A percentile compares a stretch with the other conserved stretches of the same genome.
Conservation (phyloP, 2,888 invertebrate genomes). For the Spialia ferax region DNA sequence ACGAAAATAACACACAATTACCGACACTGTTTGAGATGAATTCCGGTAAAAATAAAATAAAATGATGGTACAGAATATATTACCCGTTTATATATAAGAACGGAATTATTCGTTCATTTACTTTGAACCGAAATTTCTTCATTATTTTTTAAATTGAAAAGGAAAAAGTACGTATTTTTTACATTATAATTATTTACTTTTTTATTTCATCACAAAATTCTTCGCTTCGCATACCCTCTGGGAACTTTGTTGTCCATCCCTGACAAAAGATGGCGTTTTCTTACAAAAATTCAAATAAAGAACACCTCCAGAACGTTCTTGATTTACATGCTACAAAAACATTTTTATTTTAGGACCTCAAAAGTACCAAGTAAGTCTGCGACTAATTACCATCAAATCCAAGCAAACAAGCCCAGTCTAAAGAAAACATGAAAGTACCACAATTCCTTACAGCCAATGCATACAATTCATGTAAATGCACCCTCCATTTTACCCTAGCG, state of each 20-base stretch:
- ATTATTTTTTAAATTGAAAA: too few species aligned
- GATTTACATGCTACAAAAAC: constrained; percentile 15
- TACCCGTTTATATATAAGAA: too few species aligned
- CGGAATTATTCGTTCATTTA: too few species aligned
- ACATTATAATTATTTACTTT: too few species aligned
- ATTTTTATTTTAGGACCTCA: constrained; percentile 27
- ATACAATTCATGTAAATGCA: constrained; percentile 40
- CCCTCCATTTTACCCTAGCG: constrained; percentile 33
- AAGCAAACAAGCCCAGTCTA: constrained; percentile 29
- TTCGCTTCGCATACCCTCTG: too few species aligned
- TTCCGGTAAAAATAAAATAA: too few species aligned
- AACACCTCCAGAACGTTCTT: neutral
- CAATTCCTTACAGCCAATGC: constrained; percentile 33
- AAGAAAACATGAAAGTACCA: constrained; percentile 28
- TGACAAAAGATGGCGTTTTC: constrained; percentile 24
- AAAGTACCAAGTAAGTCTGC: constrained; percentile 25
- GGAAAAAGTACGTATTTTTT: too few species aligned
- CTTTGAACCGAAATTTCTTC: too few species aligned
- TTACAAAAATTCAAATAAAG: neutral
- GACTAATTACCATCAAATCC: constrained; percentile 33
- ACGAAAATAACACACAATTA: too few species aligned
- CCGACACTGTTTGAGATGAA: too few species aligned
- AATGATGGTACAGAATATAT: too few species aligned
- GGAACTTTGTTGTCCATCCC: neutral
- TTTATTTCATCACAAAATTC: neutral